Base-by-base conservation (phyloP, 1,140 invertebrate species). In the Calephelis virginiensis region DNA sequence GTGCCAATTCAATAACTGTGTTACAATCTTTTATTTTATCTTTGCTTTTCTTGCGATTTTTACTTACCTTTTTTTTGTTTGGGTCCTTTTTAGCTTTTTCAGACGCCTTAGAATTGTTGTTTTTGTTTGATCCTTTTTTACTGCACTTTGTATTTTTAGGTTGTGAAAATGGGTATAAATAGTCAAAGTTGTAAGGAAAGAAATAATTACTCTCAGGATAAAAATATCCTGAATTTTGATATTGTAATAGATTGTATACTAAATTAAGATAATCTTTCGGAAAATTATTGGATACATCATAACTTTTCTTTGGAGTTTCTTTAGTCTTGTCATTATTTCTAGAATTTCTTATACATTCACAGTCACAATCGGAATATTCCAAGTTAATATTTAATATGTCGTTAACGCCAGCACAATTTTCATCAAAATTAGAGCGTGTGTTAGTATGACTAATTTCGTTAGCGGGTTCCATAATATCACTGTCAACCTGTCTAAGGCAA, bases 1-100 rank as follows among this genome's bases (percentile, higher is more conserved):
- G 71, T 12, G 43, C 14, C 63, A 70, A 40, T 68, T 68, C 66
- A 37, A 70, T 37, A 40, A 64, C 49, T 0, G 12, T 67, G 47
- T 67, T 45, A n/a, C 67, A 63, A 17, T 67, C 38, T 69, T 50
- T 13, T 40, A 12, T 43, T 14, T 56, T 56, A 17, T 17, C 17
- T 66, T 45, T 40, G 40, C 14, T 49, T 45, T 53, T 45, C 66
- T 63, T 64, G 1, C 46, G 37, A 43, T 14, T 48, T 50, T 61
- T 49, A 8, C 53, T 70, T 45, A 8, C n/a, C 46, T 37, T 5
- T 50, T 67, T 66, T 17, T 65, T 65, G 11, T 45, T 59, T 6
- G 40, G 8, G 9, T 43, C 49, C 45, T 59, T 65, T 56, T 65
- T 65, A 28, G 40, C 3, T 53, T 59, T 59, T 12, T 6, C 9